Evolutionary conservation across 2,797 vertebrate species (phyloP).

Genomic region (Botia kubotai): DNA sequence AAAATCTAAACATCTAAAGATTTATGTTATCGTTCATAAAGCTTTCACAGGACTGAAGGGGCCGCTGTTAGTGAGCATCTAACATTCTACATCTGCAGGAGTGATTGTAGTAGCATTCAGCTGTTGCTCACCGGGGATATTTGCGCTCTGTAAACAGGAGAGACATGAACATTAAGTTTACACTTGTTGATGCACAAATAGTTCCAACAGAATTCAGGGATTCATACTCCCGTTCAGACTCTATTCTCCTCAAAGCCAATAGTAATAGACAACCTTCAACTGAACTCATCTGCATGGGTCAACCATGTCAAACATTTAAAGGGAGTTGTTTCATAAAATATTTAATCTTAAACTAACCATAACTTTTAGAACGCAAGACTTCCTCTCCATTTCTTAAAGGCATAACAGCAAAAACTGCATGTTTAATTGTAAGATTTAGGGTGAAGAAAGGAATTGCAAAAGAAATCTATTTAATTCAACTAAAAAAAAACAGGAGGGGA

Average conservation of each 20-base stretch:
- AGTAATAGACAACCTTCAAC: slow-evolving; percentile 4
- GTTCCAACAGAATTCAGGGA: slow-evolving; percentile 7
- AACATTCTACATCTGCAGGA: slow-evolving; percentile 14
- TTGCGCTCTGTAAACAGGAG: slow-evolving; percentile 42
- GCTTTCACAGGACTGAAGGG: slow-evolving; percentile 2
- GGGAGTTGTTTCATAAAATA: too few species aligned
- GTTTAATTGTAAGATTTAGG: too few species aligned
- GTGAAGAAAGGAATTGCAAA: too few species aligned
- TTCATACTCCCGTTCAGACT: not conserved
- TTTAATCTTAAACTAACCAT: too few species aligned
- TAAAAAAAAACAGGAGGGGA: not conserved
- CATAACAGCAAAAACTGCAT: too few species aligned
- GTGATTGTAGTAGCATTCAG: slow-evolving; percentile 18
- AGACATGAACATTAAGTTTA: slow-evolving; percentile 42
- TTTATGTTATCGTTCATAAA: not conserved
- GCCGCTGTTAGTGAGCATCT: not conserved
- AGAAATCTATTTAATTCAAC: too few species aligned
- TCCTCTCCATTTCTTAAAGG: too few species aligned
- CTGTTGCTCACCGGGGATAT: slow-evolving; percentile 35
- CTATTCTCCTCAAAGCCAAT: slow-evolving; percentile 48
- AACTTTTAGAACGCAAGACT: too few species aligned
- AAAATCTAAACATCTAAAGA: slow-evolving; percentile 28
- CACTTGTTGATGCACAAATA: slow-evolving; percentile 53
- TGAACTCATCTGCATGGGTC: too few species aligned
- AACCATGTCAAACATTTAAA: too few species aligned